Evolutionary conservation across 2,888 invertebrate species (phyloP).

Genomic region (Lepetodrilus schrolli): DNA sequence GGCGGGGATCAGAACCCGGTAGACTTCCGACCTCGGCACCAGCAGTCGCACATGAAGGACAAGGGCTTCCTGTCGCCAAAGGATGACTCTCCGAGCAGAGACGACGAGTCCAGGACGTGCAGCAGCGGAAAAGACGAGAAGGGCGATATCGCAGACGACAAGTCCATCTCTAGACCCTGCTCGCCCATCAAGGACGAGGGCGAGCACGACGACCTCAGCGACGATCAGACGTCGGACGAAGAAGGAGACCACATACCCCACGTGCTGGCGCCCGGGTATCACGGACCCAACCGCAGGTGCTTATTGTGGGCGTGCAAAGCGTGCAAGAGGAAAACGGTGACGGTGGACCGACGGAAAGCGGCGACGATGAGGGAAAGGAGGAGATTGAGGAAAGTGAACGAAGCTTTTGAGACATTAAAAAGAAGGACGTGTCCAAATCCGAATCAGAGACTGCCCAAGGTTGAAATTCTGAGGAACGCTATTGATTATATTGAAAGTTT

Average conservation of each 20-base stretch:
- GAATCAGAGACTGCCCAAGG: slow-evolving; percentile 95
- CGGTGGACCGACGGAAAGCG: slow-evolving; percentile 96
- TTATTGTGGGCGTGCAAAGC: slow-evolving; percentile 98
- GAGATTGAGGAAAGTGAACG: slow-evolving; percentile 96
- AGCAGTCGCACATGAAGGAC: slow-evolving; percentile 22
- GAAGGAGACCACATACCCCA: slow-evolving; percentile 70
- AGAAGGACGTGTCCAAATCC: slow-evolving; percentile 94
- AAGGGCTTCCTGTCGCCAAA: neutral
- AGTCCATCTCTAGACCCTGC: slow-evolving; percentile 5
- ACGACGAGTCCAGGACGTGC: neutral
- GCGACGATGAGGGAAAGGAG: slow-evolving; percentile 95
- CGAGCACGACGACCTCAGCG: slow-evolving; percentile 17
- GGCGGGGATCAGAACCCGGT: slow-evolving; percentile 15
- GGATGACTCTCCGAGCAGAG: slow-evolving; percentile 16
- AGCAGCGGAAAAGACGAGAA: neutral
- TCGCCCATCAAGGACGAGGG: neutral
- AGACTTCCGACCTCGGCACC: slow-evolving; percentile 6
- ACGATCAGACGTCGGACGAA: slow-evolving; percentile 53
- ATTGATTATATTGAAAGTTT: slow-evolving; percentile 94
- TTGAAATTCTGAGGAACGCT: slow-evolving; percentile 96
- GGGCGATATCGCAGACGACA: neutral
- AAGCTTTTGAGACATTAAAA: slow-evolving; percentile 96
- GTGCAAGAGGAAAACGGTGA: slow-evolving; percentile 92
- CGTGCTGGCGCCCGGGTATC: slow-evolving; percentile 75
- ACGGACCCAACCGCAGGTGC: slow-evolving; percentile 81